These are phyloP conservation scores for Potorous gilbertii DNA, from an alignment of 2,797 vertebrate species.

Conservation along the genomic window DNA sequence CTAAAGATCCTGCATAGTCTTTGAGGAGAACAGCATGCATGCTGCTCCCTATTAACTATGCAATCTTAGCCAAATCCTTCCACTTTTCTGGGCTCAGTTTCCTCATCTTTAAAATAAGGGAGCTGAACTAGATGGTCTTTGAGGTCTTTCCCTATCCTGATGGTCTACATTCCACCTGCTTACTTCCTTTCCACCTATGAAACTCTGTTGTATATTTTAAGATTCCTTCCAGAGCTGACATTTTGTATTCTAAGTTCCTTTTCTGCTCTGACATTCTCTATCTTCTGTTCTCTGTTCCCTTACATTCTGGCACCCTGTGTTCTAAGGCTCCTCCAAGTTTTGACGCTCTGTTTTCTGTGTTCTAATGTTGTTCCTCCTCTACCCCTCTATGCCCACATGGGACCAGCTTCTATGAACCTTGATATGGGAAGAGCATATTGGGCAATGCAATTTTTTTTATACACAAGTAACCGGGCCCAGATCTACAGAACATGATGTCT, in stretches of 20 bases:
- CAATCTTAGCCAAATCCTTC: background rate
- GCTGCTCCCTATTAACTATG: background rate
- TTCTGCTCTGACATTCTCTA: background rate
- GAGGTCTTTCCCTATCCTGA: background rate
- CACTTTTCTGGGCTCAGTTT: background rate
- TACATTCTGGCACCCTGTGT: background rate
- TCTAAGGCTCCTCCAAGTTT: background rate
- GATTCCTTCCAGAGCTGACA: background rate
- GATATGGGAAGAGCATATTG: background rate
- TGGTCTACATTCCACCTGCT: background rate
- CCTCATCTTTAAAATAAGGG: background rate
- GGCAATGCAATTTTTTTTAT: background rate
- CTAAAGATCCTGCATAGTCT: background rate
- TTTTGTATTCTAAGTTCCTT: background rate
- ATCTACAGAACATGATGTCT: background rate
- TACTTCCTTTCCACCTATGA: background rate
- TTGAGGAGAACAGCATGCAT: background rate
- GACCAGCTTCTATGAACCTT: background rate
- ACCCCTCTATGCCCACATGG: too few relatives aligned
- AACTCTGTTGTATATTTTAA: background rate
- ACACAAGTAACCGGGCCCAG: background rate
- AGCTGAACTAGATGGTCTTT: background rate
- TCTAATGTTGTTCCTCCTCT: background rate
- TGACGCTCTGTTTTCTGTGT: background rate
- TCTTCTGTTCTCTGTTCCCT: background rate